Conservation (phyloP, 1,140 invertebrate species). For the Saccostrea cuccullata region DNA sequence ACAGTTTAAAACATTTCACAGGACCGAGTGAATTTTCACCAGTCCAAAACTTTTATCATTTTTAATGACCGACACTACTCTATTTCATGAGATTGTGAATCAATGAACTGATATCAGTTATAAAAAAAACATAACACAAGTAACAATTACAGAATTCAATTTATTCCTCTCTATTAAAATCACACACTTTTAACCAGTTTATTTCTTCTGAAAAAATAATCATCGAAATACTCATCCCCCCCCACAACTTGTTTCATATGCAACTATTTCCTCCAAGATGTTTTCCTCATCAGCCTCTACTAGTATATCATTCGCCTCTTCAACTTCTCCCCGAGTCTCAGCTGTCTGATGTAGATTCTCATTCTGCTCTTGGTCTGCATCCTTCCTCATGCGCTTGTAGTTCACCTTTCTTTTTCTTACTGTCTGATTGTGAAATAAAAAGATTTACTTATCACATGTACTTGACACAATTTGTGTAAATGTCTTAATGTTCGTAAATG, state of each 20-base stretch:
- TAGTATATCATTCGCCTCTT: background rate
- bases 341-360: background rate
- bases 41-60: background rate
- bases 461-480: background rate
- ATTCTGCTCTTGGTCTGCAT: background rate
- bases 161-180: no score
- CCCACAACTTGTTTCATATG: slow-evolving; percentile 4
- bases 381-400: background rate
- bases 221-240: slow-evolving; percentile 26
- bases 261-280: slow-evolving; percentile 4
- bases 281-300: background rate
- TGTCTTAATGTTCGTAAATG: background rate
- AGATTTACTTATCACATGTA: background rate
- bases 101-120: no score
- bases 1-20: no score
- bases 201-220: slow-evolving; percentile 13
- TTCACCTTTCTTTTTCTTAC: background rate
- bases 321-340: background rate
- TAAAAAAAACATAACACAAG: no score
- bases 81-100: no score
- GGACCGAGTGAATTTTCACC: no score
- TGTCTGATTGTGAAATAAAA: slow-evolving; percentile 6
- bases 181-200: background rate
- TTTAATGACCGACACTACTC: no score
- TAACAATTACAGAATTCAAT: no score